These are phyloP conservation scores for Iphiclides podalirius DNA, from an alignment of 2,888 invertebrate species.

Conservation along the genomic window DNA sequence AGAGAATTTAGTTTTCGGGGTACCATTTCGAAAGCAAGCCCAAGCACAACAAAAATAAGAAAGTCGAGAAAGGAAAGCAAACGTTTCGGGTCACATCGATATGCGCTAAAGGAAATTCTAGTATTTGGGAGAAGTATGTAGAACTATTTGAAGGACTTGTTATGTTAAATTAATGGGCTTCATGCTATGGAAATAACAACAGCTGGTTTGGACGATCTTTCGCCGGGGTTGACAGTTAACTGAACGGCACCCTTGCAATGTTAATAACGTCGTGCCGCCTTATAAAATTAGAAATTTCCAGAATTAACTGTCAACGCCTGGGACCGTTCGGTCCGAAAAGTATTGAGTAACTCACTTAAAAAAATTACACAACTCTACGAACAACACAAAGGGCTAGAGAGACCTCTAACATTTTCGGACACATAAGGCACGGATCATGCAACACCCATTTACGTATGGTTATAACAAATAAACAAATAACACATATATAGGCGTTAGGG, in stretches of 20 bases:
- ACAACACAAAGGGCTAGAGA: constrained; percentile 77
- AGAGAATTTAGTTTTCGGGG: constrained; percentile 47
- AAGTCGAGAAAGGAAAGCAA: constrained; percentile 62
- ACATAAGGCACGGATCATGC: constrained; percentile 79
- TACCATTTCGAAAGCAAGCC: constrained; percentile 71
- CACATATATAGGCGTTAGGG: constrained; percentile 41
- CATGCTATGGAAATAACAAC: constrained; percentile 71
- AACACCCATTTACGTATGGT: constrained; percentile 73
- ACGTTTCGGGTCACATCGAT: constrained; percentile 56
- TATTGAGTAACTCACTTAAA: constrained; percentile 34
- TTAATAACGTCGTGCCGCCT: constrained; percentile 28
- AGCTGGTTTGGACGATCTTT: constrained; percentile 47
- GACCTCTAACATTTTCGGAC: constrained; percentile 70
- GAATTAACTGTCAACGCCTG: constrained; percentile 73
- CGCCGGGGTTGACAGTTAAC: constrained; percentile 70
- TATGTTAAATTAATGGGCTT: constrained; percentile 58
- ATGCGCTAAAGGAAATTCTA: constrained; percentile 55
- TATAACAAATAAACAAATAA: constrained; percentile 42
- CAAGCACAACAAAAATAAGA: constrained; percentile 66
- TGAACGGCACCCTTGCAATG: constrained; percentile 19
- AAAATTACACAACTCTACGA: constrained; percentile 69
- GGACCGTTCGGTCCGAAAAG: constrained; percentile 46
- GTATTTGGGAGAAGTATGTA: constrained; percentile 55
- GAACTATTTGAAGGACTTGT: constrained; percentile 53
- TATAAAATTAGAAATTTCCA: constrained; percentile 16